Base-by-base conservation (phyloP, 2,113 vertebrate genomes). In the Ibidorhyncha struthersii region DNA sequence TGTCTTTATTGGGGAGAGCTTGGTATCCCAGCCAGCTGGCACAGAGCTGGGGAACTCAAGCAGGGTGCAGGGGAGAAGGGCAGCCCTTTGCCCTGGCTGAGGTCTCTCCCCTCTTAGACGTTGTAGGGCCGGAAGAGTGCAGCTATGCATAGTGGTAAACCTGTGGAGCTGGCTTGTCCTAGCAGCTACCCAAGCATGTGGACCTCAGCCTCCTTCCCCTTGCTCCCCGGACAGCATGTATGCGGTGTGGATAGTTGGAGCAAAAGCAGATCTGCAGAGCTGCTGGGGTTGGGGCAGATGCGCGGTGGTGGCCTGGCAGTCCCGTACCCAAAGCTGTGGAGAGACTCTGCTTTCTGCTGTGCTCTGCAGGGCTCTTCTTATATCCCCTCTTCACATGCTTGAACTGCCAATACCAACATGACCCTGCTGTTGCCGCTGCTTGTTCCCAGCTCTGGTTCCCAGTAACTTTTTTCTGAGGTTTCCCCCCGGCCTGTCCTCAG, bases 221-320 rank as follows among this genome's bases (percentile, higher is more conserved):
- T 3, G 0, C 38, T 81, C 19, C 30, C 49, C 1, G 2, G 49
- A 4, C 30, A 62, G 13, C 7, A 6, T 0, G 0, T 45, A 4
- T 22, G 34, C 4, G 4, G 5, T 1, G 0, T 21, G 71, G 32
- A 11, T 6, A 14, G 9, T 15, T 71, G 40, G 43, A 59, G 43
- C 19, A 40, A 36, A 86, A 15, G 47, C 62, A 53, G 74, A 65
- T 5, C 36, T 29, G 36, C 21, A 18, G 56, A 32, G 81, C 70
- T 73, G 40, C 27, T 4, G 2, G 5, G 3, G 5, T 5, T 45
- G 53, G 41, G 40, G 21, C 14, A 72, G 73, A 19, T 2, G 4
- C 2, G 2, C 2, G 1, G 6, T 45, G 27, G 4, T 34, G 30
- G 32, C 59, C 61, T 65, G 45, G 72, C 38, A 5, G 4, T 67